Evolutionary conservation across 1,140 invertebrate species (phyloP), one percentile per base, ranked within the genome.

Genomic region (Platyura marginata): DNA sequence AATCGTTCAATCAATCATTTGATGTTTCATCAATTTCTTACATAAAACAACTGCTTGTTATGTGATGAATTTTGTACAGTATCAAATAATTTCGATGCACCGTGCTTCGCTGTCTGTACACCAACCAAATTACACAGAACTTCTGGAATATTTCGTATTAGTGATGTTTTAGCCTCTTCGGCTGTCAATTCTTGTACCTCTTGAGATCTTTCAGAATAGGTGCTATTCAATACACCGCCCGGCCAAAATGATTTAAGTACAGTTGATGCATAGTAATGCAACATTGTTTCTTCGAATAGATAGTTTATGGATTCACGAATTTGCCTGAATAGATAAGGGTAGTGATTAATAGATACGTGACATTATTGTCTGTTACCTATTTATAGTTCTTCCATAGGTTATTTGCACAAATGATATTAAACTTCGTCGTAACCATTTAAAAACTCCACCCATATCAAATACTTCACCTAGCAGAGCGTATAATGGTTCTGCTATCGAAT

Each of bases 21-120:
- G 29, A n/a, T 37, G 19, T 4, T 23, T 19, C 34, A 23, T 41
- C 11, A 21, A 40, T 19, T 16, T 29, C 83, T 80, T 63, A 89
- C 88, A 67, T 92, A 92, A 65, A 90, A 81, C 22, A 94, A 64
- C 51, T 91, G 87, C 61, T 91, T 92, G 57, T 94, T 93, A 45
- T 90, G 74, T 51, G 74, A 74, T 45, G 76, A 74, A 64, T 90
- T 79, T 61, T 93, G 88, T 41, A 93, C 58, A 23, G 81, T 77
- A 55, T 88, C 80, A 65, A 92, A 92, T 37, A 91, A 74, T 64
- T 90, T 91, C 35, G 75, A 77, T 1, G 82, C 76, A 22, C 88
- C 88, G 47, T 77, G 72, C 46, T 77, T 76, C 21, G 83, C 81
- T 50, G 83, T 85, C 57, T 84, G 82, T 42, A 82, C 75, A 19